Evolutionary conservation across 2,888 invertebrate genomes (phyloP).

Genomic region (Callinectes sapidus): DNA sequence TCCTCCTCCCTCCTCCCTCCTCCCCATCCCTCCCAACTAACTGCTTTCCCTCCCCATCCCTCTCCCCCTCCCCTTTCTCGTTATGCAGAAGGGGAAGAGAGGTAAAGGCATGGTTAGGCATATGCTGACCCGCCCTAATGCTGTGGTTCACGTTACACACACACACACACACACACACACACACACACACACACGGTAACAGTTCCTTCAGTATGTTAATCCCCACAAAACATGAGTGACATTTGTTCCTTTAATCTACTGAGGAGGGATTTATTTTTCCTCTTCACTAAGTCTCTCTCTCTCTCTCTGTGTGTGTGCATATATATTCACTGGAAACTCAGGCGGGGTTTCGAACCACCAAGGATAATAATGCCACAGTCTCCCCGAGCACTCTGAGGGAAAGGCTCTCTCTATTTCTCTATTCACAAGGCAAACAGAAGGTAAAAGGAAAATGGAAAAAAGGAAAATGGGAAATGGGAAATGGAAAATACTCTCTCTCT

Average conservation of each 20-base stretch:
- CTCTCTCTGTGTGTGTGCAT: neutral
- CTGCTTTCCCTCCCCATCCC: neutral
- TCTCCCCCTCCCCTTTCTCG: neutral
- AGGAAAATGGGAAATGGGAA: neutral
- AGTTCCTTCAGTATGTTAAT: neutral
- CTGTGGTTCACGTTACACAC: neutral
- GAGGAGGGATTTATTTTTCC: neutral
- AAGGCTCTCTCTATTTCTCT: neutral
- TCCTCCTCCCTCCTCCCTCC: neutral
- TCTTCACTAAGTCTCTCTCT: neutral
- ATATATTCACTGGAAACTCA: neutral
- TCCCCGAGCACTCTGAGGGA: neutral
- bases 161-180: conserved; percentile 21
- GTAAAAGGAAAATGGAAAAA: neutral
- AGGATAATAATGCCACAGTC: neutral
- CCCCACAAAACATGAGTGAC: neutral
- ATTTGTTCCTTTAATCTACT: neutral
- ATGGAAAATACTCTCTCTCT: conserved; percentile 3
- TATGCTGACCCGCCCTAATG: conserved; percentile 1
- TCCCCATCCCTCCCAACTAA: neutral
- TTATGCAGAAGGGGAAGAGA: neutral
- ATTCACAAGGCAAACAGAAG: neutral
- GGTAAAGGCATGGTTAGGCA: neutral
- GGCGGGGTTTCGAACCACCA: neutral
- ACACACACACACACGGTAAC: neutral